Evolutionary conservation across 2,888 invertebrate genomes (phyloP).

Genomic region (Epinotia brunnichana): DNA sequence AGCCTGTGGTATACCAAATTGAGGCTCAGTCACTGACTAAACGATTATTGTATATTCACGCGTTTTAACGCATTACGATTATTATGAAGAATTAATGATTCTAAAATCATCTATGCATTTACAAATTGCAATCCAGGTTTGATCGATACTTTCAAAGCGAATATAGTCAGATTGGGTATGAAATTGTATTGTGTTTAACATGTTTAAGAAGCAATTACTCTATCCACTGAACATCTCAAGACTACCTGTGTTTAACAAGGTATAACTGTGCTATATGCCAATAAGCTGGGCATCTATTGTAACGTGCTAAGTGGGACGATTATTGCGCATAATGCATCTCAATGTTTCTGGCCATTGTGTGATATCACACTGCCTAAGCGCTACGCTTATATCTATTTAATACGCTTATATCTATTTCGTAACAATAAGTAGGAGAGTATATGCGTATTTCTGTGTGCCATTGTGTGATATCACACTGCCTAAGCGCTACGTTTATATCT

Average conservation of each 20-base stretch:
- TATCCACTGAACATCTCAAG: constrained; percentile 15
- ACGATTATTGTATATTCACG: too few relatives aligned
- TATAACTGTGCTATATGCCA: neutral
- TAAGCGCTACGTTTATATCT: too few relatives aligned
- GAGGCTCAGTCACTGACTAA: neutral
- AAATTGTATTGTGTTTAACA: neutral
- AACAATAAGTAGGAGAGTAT: too few relatives aligned
- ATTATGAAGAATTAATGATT: too few relatives aligned
- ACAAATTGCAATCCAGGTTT: neutral
- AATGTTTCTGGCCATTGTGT: neutral
- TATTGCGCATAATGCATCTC: neutral
- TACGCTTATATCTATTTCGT: too few relatives aligned
- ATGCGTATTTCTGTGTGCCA: neutral
- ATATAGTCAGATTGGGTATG: constrained; percentile 3
- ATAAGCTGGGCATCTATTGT: neutral
- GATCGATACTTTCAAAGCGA: neutral
- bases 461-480: neutral
- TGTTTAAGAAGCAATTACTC: constrained; percentile 15
- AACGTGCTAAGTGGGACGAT: neutral
- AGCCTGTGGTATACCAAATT: neutral
- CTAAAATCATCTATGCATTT: neutral
- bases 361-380: neutral
- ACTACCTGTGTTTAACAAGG: constrained; percentile 7
- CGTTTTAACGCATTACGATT: too few relatives aligned
- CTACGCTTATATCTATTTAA: too few relatives aligned